phyloP scores from a whole-genome alignment of 2,888 invertebrate species.

The Drosophila melanosoma region DNA sequence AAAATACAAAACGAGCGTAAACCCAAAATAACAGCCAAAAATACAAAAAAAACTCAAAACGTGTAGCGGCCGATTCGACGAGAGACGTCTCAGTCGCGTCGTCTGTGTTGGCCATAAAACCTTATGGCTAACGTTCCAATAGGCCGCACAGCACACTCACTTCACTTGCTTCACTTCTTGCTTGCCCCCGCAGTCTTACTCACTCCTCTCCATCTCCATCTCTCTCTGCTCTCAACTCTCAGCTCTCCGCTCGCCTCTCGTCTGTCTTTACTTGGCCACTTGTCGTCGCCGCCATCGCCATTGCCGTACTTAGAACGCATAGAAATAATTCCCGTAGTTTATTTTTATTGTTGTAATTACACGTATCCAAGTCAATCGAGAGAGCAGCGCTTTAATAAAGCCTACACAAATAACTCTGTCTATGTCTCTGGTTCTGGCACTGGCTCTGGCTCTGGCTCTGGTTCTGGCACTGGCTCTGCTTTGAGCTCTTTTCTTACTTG shows the following conservation, averaged over 20 bases:
- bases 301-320: slow-evolving; percentile 64
- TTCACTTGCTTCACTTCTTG: slow-evolving; percentile 6
- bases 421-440: not conserved
- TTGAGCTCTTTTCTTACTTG: slow-evolving; percentile 38
- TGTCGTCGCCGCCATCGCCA: slow-evolving; percentile 50
- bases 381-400: slow-evolving; percentile 21
- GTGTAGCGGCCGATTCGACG: slow-evolving; percentile 50
- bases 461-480: slow-evolving; percentile 16
- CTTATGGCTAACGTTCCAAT: slow-evolving; percentile 79
- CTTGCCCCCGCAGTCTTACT: not conserved
- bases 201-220: slow-evolving; percentile 3
- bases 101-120: slow-evolving; percentile 69
- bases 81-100: slow-evolving; percentile 22
- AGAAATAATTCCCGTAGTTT: slow-evolving; percentile 77
- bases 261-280: slow-evolving; percentile 47
- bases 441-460: slow-evolving; percentile 4
- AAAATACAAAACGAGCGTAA: slow-evolving; percentile 27
- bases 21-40: slow-evolving; percentile 32
- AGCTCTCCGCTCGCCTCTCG: not conserved
- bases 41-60: slow-evolving; percentile 43
- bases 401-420: slow-evolving; percentile 26
- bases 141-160: slow-evolving; percentile 60
- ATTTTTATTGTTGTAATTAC: slow-evolving; percentile 80
- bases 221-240: not conserved
- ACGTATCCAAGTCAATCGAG: slow-evolving; percentile 61